Base-by-base conservation (phyloP, 2,113 vertebrate genomes). In the Rousettus leschenaultii region DNA sequence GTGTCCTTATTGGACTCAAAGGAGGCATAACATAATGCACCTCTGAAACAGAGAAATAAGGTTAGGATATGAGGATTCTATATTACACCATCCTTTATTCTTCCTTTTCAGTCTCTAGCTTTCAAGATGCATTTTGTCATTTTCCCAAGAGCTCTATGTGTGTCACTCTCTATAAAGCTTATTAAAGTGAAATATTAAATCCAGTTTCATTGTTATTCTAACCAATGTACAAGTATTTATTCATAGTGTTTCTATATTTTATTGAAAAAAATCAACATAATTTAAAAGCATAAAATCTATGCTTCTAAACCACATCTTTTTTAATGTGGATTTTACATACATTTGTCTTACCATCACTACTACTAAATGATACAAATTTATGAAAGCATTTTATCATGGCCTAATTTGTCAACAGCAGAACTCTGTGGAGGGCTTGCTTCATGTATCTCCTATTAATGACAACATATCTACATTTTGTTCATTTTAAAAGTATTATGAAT, bases 221-320 rank as follows among this genome's bases (percentile, higher is more conserved):
- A 74, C 35, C 14, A 71, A 22, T 12, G 30, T 10, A 90, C 11
- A 80, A 43, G 5, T 5, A 38, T 70, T 77, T 89, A 61, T 70
- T 70, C 70, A 63, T 35, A 40, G 43, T 38, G 22, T 83, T 83
- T 45, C 30, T 87, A 2, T 38, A 57, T 38, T 74, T 79, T 87
- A 63, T 90, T 35, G 4, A 33, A 59, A 48, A 30, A 33, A 59
- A 45, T 66, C 7, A 66, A 51, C 68, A 38, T 15, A 83, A 84
- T 68, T 74, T 74, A 38, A 88, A 95, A 88, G 43, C 65, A 70
- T 85, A 88, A 95, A 90, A 48, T 30, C 38, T 93, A 13, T 63
- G 6, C 51, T 68, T 3, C 28, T 63, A 84, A 93, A 43, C 6
- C 33, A 61, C 3, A 43, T 53, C 5, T 43, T 91, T 91, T 87